Percentiles rank a stretch among this genome's conserved stretches.
Conservation (phyloP, 2,113 vertebrate species). For the Podiceps cristatus region DNA sequence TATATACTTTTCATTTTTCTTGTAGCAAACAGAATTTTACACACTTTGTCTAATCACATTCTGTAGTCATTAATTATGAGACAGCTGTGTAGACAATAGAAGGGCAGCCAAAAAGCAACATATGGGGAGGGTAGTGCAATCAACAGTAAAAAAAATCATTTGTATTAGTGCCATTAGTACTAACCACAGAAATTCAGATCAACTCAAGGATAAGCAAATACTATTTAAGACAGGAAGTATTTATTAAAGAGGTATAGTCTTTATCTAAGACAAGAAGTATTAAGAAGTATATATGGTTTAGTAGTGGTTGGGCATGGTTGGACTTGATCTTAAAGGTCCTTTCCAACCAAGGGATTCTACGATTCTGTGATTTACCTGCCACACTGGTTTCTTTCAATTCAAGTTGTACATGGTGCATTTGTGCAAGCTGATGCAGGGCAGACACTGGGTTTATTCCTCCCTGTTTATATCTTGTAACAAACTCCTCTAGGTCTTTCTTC, state of each 20-base stretch:
- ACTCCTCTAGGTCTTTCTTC: constrained; percentile 53
- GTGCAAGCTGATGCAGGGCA: constrained; percentile 86
- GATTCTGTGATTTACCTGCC: constrained; percentile 74
- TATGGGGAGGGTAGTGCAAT: accelerated
- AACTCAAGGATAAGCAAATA: not conserved
- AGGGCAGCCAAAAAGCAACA: not conserved
- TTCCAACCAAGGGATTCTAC: too few species aligned
- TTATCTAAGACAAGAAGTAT: not conserved
- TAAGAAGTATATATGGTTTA: too few species aligned
- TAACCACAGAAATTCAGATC: not conserved
- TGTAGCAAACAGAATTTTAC: not conserved
- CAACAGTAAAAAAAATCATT: not conserved
- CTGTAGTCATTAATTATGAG: not conserved
- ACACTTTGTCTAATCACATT: not conserved
- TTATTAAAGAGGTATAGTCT: too few species aligned
- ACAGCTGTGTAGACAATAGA: not conserved
- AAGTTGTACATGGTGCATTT: constrained; percentile 76
- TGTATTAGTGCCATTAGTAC: not conserved
- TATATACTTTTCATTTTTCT: not conserved
- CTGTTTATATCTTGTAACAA: constrained; percentile 80
- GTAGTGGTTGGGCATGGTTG: too few species aligned
- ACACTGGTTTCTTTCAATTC: constrained; percentile 89
- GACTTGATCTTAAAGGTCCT: too few species aligned
- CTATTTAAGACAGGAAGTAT: not conserved
- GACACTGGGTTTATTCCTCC: constrained; percentile 83